Base-by-base conservation (phyloP, 35 echinoderm and acorn worm species). In the Holothuria glaberrima region DNA sequence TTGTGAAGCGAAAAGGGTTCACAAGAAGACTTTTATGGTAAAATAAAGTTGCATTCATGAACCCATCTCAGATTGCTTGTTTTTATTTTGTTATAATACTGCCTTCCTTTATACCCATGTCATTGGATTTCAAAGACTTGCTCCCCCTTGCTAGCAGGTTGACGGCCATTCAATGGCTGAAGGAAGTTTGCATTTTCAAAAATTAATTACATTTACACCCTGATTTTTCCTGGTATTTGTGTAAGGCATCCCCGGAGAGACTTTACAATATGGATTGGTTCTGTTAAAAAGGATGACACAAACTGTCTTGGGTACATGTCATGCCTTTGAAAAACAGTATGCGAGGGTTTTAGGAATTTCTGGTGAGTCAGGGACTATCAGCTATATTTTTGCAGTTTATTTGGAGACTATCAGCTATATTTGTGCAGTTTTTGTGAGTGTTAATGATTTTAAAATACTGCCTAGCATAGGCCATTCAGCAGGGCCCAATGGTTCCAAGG, bases 171-270 rank as follows among this genome's bases (percentile, higher is more conserved):
- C 74, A 78, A 78, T 78, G 74, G 74, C 41, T 30, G 74, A 78
- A 78, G 74, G 74, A 78, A 78, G 74, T 78, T n/a, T 78, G 21
- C 74, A 78, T 78, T 78, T 48, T n/a, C 24, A 78, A 78, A 75
- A 78, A 78, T 78, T 78, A 78, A 78, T 78, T 78, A 78, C 38
- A 78, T 48, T 41, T 78, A 27, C 24, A 30, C 66, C 24, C 14
- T 30, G 26, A 25, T 27, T 69, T 27, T 27, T 14, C 24, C 12
- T 69, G 31, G 12, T 69, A 69, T 69, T 69, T 27, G 66, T 69
- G 26, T 30, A 69, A 69, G 66, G 5, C 31, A 13, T 33, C 31
- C 31, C 31, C 24, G 18, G 66, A 69, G 66, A 69, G 66, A 27
- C 31, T 54, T 54, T 54, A 54, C 50, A 54, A 54, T 54, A 54